A percentile compares a stretch with the other conserved stretches of the same genome.
phyloP scores from a whole-genome alignment of 2,797 vertebrate genomes.

The Psittacula echo region DNA sequence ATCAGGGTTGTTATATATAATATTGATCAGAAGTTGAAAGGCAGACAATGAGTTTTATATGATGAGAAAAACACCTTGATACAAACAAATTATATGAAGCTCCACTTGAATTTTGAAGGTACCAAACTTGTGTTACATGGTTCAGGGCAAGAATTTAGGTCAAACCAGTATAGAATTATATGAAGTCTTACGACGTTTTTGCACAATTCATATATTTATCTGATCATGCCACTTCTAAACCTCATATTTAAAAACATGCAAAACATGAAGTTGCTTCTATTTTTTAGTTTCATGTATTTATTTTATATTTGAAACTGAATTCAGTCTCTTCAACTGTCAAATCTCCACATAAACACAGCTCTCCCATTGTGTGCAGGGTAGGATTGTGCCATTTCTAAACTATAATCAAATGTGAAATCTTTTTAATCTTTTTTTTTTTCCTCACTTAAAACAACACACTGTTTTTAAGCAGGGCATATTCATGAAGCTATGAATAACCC shows the following conservation, averaged over 20 bases:
- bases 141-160: background rate
- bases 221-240: background rate
- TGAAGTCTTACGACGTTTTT: accelerated
- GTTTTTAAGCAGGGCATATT: constrained; percentile 64
- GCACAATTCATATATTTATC: background rate
- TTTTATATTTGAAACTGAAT: background rate
- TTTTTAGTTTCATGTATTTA: background rate
- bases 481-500: constrained; percentile 73
- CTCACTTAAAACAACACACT: constrained; percentile 46
- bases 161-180: background rate
- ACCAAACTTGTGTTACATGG: background rate
- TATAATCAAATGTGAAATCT: constrained; percentile 45
- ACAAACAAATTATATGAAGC: background rate
- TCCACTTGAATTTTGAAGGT: background rate
- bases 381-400: constrained; percentile 26
- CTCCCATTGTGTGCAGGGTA: background rate
- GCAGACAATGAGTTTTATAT: background rate
- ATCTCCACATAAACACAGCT: background rate
- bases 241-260: background rate
- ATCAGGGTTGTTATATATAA: background rate
- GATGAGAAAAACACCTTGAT: accelerated
- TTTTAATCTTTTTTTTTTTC: background rate
- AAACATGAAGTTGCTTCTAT: background rate
- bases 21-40: background rate
- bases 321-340: background rate